Conservation (phyloP, 2,888 invertebrate species). For the Aethes cnicana region DNA sequence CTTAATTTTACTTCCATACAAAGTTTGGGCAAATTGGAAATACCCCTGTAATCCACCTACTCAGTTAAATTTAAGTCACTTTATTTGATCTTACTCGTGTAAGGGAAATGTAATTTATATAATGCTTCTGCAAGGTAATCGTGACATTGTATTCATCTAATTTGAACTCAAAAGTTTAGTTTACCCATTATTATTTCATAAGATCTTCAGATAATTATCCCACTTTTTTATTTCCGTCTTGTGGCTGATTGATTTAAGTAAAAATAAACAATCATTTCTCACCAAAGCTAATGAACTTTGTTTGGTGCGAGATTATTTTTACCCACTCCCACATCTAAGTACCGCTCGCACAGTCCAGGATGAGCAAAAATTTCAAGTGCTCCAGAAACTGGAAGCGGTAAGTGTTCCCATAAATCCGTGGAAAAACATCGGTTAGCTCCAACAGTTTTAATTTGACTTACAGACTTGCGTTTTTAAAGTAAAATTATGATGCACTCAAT, state of each 20-base stretch:
- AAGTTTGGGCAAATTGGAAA: constrained; percentile 6
- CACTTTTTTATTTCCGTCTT: no score
- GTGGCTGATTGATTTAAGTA: no score
- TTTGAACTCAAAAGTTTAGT: no score
- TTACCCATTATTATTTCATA: no score
- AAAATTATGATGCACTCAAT: constrained; percentile 28
- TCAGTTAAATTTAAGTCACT: no score
- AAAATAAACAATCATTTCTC: no score
- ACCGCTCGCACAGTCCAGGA: constrained; percentile 38
- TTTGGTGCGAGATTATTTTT: neutral
- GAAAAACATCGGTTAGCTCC: constrained; percentile 60
- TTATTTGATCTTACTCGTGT: no score
- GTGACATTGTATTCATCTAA: no score
- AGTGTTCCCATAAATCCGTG: constrained; percentile 75
- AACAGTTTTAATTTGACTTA: constrained; percentile 36
- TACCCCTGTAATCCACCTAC: neutral
- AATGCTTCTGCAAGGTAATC: no score
- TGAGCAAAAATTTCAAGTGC: constrained; percentile 66
- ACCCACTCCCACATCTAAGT: neutral
- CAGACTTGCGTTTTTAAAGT: constrained; percentile 21
- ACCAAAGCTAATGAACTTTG: neutral
- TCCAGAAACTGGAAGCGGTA: constrained; percentile 57
- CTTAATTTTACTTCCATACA: constrained; percentile 14
- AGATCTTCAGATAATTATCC: no score
- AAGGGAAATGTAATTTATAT: no score